Base-by-base conservation (phyloP, 2,797 vertebrate genomes). In the Alcedo atthis region DNA sequence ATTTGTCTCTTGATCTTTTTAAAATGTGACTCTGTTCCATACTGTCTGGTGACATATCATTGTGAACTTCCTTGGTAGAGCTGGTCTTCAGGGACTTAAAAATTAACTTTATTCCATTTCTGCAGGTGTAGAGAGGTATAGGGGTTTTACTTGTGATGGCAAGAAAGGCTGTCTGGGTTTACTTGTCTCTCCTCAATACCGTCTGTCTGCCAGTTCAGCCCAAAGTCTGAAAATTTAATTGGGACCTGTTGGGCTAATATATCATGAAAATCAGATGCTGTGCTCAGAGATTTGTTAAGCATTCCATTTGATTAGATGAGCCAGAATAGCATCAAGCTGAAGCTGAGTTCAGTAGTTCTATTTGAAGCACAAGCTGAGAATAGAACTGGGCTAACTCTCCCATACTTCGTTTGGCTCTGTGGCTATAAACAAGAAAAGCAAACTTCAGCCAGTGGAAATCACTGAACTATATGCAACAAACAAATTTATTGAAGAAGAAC, bases 331-430 rank as follows among this genome's bases (percentile, higher is more conserved):
- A 91, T 93, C 76, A 86, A 92, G 89, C 70, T 91, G 87, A 91
- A 96, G 74, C 83, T 55, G 81, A 87, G 51, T 90, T 87, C 89
- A 89, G 89, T 93, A 95, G 93, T 95, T 95, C 93, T 94, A 88
- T 95, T 95, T 88, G 82, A 94, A 96, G 90, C 74, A 48, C 16
- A 85, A 78, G 82, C 87, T 0, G 3, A 95, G 93, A 93, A 92
- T 93, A 95, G 94, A 95, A 92, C 51, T 55, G 58, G 78, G 53
- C 80, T 85, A 92, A 87, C 55, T 96, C 92, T 94, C 87, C 80
- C 86, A 74, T 92, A 94, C 84, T 76, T 95, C 59, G 1, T 87
- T 87, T 90, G 85, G 78, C 61, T 94, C 74, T 63, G 12, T 77
- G 86, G 48, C 74, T 91, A 82, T 95, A 94, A 94, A 90, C 75